A percentile compares a stretch with the other conserved stretches of the same genome.
Conservation (phyloP, 2,888 invertebrate genomes). For the Lasioglossum vierecki region DNA sequence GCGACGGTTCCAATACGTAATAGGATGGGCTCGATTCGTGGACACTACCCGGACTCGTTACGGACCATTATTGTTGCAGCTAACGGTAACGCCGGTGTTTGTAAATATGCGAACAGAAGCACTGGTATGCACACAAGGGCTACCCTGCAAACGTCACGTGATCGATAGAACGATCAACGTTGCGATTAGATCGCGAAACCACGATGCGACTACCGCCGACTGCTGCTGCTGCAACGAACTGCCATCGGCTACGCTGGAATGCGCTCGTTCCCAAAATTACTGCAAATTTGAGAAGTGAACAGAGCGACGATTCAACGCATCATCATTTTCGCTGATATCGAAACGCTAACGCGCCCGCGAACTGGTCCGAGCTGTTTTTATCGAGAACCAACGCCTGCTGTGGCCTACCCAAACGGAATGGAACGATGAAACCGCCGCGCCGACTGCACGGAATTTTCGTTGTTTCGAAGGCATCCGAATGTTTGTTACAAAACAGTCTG, state of each 20-base stretch:
- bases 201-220: not conserved
- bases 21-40: conserved; percentile 47
- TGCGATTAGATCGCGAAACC: conserved; percentile 45
- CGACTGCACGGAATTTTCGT: not conserved
- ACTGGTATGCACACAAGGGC: conserved; percentile 22
- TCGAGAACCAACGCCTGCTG: not conserved
- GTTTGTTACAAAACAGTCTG: not conserved
- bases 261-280: conserved; percentile 26
- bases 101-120: conserved; percentile 52
- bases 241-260: conserved; percentile 21
- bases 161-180: conserved; percentile 62
- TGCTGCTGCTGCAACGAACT: conserved; percentile 24
- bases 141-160: conserved; percentile 47
- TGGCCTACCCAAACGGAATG: not conserved
- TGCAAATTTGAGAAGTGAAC: conserved; percentile 40
- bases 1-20: conserved; percentile 62
- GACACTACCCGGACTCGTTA: conserved; percentile 59
- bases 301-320: not conserved
- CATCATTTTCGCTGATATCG: conserved; percentile 26
- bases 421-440: not conserved
- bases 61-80: conserved; percentile 64
- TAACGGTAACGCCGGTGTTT: conserved; percentile 25
- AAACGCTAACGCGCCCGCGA: not conserved
- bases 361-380: conserved; percentile 3
- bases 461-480: not conserved